Conservation (phyloP, 2,113 vertebrate species). For the Hypanus sabinus region DNA sequence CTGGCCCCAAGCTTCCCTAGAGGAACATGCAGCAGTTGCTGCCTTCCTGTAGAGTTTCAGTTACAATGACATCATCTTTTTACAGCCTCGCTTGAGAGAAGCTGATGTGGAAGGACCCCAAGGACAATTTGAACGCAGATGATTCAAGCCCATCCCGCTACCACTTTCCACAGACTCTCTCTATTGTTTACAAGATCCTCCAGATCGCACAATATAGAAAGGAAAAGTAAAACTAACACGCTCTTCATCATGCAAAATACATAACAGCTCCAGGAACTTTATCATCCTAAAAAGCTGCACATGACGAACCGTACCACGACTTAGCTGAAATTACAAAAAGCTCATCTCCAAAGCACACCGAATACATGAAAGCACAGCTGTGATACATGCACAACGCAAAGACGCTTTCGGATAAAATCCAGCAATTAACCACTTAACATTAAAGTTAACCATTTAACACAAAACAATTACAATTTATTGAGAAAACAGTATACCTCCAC, state of each 20-base stretch:
- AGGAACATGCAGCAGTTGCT: conserved; percentile 40
- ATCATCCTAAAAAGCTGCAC: not conserved
- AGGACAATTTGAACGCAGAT: conserved; percentile 46
- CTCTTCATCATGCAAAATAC: not conserved
- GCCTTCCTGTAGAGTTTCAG: conserved; percentile 48
- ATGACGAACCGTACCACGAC: not conserved
- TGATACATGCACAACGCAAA: not conserved
- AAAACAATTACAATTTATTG: not conserved
- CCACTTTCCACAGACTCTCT: not conserved
- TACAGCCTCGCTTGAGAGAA: conserved; percentile 41
- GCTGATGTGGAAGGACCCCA: conserved; percentile 40
- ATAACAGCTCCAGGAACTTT: not conserved
- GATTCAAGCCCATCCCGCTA: conserved; percentile 41
- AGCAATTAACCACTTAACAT: not conserved
- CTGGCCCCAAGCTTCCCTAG: conserved; percentile 40
- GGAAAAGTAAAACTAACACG: not conserved
- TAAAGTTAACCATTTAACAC: not conserved
- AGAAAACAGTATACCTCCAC: conserved; percentile 1
- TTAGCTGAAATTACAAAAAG: not conserved
- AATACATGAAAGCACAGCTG: not conserved
- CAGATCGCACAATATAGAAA: not conserved
- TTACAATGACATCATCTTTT: conserved; percentile 53
- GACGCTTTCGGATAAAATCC: not conserved
- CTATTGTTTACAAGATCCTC: conserved; percentile 11
- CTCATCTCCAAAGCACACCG: not conserved